Conservation (phyloP, 2,888 invertebrate genomes). For the Drosophila anomalata region DNA sequence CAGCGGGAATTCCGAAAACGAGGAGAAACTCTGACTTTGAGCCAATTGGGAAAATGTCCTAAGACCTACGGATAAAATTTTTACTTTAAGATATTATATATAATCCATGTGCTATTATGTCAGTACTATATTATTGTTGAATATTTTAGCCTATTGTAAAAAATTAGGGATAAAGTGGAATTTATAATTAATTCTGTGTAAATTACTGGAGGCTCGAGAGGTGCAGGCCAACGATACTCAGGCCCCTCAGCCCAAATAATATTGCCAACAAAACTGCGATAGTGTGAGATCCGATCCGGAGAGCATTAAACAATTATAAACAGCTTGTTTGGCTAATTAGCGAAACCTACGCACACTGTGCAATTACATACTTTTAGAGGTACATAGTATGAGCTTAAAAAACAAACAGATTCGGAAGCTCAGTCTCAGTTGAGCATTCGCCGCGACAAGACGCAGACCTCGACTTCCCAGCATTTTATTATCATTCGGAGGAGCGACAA, state of each 20-base stretch:
- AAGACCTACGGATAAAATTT: background rate
- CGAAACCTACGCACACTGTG: conserved; percentile 24
- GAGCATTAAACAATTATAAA: conserved; percentile 28
- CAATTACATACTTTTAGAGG: background rate
- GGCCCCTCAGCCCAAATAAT: background rate
- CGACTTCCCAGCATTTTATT: background rate
- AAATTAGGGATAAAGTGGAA: too few species aligned
- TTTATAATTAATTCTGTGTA: conserved; percentile 28
- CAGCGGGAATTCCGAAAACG: conserved; percentile 76
- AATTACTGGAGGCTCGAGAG: conserved; percentile 60
- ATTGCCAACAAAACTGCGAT: conserved; percentile 11
- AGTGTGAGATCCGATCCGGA: background rate
- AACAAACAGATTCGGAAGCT: conserved; percentile 4
- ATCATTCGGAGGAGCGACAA: conserved; percentile 29
- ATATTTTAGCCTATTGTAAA: too few species aligned
- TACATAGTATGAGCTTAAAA: background rate
- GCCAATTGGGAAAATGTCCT: conserved; percentile 67
- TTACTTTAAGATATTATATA: too few species aligned
- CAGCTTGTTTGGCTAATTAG: conserved; percentile 37
- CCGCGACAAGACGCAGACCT: conserved; percentile 11
- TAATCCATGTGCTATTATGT: too few species aligned
- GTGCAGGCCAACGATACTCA: conserved; percentile 50
- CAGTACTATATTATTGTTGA: too few species aligned
- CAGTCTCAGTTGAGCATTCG: conserved; percentile 31
- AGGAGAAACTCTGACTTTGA: conserved; percentile 68